Base-by-base conservation (phyloP, 23 tunicate genomes). In the Halocynthia aurantium region DNA sequence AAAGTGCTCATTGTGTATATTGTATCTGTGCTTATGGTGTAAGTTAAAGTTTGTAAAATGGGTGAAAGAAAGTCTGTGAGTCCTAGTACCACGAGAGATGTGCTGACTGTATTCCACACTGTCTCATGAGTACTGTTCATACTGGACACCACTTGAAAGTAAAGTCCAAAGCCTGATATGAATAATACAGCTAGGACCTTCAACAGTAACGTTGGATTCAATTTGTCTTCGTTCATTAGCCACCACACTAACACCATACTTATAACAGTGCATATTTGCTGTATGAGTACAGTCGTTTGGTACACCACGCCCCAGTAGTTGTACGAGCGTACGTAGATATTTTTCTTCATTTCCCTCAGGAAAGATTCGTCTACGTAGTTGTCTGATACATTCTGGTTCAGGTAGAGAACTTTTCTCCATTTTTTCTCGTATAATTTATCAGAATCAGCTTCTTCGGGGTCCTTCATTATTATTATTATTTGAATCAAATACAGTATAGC, bases 1-100 rank as follows among this genome's bases (percentile, higher is more conserved):
- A 86, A 20, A 15, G 78, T 44, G 7, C 84, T 78, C 98, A 92
- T 92, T 52, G 98, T 78, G 82, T 92, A 92, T 6, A 92, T 53
- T 13, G 98, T 92, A 67, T 92, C 98, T 53, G 91, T 86, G 73
- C 98, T 92, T 8, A 92, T 83, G 52, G 98, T 92, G 69, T 92
- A 92, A 15, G 98, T 92, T 5, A 92, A 68, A 40, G 98, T 92
- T 66, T 78, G 62, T 62, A 92, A 63, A 13, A 92, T 80, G 7
- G 98, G 98, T 11, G 98, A 82, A 0, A 83, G 73, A 83, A 82
- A 92, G 54, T 74, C 80, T 8, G 88, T 83, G 52, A 86, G 73
- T n/a, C 91, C 67, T 12, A 86, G 73, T 62, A 92, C 31, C 58
- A 92, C 61, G 52, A 77, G 40, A 11, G 79, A 79, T 21, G 90